phyloP scores from a whole-genome alignment of 2,888 invertebrate genomes.

The Macrophya annulata region DNA sequence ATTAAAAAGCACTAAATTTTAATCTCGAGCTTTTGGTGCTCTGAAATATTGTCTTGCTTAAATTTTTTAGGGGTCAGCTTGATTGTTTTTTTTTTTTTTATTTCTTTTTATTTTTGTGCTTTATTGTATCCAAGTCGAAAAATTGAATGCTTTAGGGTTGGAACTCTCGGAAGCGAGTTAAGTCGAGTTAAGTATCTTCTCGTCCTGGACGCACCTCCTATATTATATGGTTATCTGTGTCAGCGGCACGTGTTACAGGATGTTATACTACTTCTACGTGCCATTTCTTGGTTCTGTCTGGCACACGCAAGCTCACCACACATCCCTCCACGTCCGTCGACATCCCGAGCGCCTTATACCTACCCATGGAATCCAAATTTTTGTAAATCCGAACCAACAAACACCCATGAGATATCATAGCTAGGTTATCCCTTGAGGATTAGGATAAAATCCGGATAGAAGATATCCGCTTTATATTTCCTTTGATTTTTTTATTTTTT shows the following conservation, averaged over 20 bases:
- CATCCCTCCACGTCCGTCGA: slow-evolving; percentile 26
- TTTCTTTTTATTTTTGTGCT: neutral
- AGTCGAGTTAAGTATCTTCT: slow-evolving; percentile 11
- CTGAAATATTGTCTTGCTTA: neutral
- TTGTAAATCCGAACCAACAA: neutral
- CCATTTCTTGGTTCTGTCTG: slow-evolving; percentile 44
- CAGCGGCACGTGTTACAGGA: slow-evolving; percentile 62
- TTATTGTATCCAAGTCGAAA: neutral
- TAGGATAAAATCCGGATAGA: neutral
- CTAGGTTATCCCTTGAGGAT: neutral
- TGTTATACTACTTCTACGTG: slow-evolving; percentile 67
- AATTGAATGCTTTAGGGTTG: neutral
- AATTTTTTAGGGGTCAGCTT: neutral
- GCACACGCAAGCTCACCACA: neutral
- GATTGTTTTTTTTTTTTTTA: neutral
- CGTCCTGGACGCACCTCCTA: neutral
- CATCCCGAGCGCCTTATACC: neutral
- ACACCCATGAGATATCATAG: neutral
- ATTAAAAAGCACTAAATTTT: neutral
- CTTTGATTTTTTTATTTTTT: neutral
- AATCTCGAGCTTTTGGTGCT: neutral
- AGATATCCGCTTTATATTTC: neutral
- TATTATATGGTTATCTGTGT: slow-evolving; percentile 17
- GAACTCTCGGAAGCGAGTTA: neutral
- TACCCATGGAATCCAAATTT: neutral